A percentile compares a stretch with the other conserved stretches of the same genome.
Conservation (phyloP, 2,113 vertebrate genomes). For the Halcyon senegalensis region DNA sequence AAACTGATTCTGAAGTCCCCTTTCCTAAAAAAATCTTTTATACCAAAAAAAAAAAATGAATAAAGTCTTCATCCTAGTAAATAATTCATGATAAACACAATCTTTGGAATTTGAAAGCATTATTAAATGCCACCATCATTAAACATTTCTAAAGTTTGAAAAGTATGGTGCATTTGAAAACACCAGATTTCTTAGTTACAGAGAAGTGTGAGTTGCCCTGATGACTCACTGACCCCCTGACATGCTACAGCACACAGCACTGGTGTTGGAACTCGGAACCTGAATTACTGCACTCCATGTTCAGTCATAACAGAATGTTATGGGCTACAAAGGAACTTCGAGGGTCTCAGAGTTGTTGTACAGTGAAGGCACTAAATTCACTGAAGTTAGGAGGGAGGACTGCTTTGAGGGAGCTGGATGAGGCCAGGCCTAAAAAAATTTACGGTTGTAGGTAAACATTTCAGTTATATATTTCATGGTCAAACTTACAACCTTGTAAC, state of each 20-base stretch:
- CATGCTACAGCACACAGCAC: not conserved
- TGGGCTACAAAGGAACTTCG: not conserved
- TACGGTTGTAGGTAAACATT: not conserved
- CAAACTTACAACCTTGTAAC: not conserved
- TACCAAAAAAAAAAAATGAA: not conserved
- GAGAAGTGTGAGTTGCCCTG: not conserved
- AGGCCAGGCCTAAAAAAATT: not conserved
- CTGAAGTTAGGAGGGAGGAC: not conserved
- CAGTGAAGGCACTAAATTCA: not conserved
- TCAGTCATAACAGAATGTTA: not conserved
- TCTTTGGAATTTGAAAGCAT: constrained; percentile 68
- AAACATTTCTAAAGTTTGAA: constrained; percentile 71
- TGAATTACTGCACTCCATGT: not conserved
- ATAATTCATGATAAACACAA: constrained; percentile 73
- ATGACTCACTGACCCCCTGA: not conserved
- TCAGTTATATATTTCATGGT: not conserved
- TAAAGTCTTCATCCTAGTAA: constrained; percentile 63
- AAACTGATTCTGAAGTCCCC: not conserved
- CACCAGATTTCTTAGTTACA: not conserved
- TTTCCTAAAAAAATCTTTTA: constrained; percentile 24
- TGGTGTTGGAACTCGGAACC: not conserved
- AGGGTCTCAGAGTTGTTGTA: not conserved
- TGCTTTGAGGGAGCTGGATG: not conserved
- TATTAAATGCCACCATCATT: constrained; percentile 71
- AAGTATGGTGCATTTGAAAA: constrained; percentile 56